phyloP scores from a whole-genome alignment of 1,140 invertebrate species.

The Drosophila virilis region DNA sequence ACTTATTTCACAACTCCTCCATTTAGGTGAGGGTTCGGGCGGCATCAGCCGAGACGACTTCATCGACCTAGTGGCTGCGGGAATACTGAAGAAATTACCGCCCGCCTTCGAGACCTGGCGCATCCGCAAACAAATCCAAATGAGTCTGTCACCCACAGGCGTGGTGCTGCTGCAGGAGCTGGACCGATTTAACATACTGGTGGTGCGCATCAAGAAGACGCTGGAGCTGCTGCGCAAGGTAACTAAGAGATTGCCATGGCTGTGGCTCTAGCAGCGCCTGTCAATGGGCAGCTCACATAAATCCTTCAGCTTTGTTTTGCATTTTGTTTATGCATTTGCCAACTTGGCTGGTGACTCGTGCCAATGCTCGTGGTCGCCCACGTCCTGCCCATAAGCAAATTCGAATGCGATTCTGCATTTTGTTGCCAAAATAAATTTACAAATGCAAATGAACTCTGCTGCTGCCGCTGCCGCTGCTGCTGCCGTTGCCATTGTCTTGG shows the following conservation, averaged over 20 bases:
- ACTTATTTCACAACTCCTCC: conserved; percentile 24
- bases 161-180: conserved; percentile 95
- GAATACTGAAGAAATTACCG: conserved; percentile 91
- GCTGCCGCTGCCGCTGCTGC: conserved; percentile 27
- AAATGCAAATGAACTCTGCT: conserved; percentile 76
- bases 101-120: conserved; percentile 90
- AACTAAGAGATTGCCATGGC: conserved; percentile 38
- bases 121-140: conserved; percentile 90
- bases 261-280: conserved; percentile 15
- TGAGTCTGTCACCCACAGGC: conserved; percentile 91
- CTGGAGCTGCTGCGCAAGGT: conserved; percentile 90
- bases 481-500: conserved; percentile 58
- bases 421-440: conserved; percentile 79
- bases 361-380: conserved; percentile 59
- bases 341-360: conserved; percentile 60
- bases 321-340: conserved; percentile 78
- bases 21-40: conserved; percentile 83
- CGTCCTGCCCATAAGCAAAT: conserved; percentile 41
- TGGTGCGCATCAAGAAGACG: conserved; percentile 89
- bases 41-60: conserved; percentile 91
- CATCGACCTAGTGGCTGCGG: conserved; percentile 91
- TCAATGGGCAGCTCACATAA: conserved; percentile 68
- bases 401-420: conserved; percentile 55
- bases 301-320: conserved; percentile 76
- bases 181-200: conserved; percentile 93